phyloP scores from a whole-genome alignment of 2,113 vertebrate species.

The Centropus bengalensis region DNA sequence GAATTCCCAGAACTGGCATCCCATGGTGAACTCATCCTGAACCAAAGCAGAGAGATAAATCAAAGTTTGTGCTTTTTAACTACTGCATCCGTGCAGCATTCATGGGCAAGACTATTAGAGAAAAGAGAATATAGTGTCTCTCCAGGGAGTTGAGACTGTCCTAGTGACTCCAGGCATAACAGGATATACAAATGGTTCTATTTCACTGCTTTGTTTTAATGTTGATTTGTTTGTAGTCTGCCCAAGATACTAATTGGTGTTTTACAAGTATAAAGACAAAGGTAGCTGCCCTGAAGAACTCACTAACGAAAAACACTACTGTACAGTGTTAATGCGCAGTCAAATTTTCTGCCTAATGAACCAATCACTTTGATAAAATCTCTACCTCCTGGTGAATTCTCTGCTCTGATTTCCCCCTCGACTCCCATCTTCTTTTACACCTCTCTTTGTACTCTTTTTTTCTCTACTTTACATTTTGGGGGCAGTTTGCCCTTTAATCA shows the following conservation, averaged over 20 bases:
- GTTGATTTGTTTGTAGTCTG: constrained; percentile 54
- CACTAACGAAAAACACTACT: not conserved
- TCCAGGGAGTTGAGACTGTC: not conserved
- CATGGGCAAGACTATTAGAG: not conserved
- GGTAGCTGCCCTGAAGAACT: constrained; percentile 48
- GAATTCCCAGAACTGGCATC: not conserved
- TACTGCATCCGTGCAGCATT: not conserved
- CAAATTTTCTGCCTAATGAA: constrained; percentile 52
- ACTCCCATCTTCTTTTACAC: constrained; percentile 23
- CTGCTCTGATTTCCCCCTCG: constrained; percentile 37
- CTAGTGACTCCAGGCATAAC: constrained; percentile 7
- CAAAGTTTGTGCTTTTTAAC: constrained; percentile 12
- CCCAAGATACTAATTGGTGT: constrained; percentile 43
- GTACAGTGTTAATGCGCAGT: not conserved
- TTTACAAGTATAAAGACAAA: constrained; percentile 47
- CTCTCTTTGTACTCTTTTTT: constrained; percentile 1
- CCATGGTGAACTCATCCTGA: not conserved
- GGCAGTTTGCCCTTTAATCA: not conserved
- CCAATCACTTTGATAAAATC: constrained; percentile 50
- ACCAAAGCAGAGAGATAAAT: not conserved
- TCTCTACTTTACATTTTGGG: not conserved
- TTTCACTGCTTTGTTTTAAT: constrained; percentile 11
- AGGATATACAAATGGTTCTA: constrained; percentile 27
- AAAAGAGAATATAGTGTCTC: not conserved
- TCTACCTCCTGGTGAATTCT: constrained; percentile 44